A percentile compares a stretch with the other conserved stretches of the same genome.
Conservation (phyloP, 1,140 invertebrate genomes). For the Drosophila pruinosa region DNA sequence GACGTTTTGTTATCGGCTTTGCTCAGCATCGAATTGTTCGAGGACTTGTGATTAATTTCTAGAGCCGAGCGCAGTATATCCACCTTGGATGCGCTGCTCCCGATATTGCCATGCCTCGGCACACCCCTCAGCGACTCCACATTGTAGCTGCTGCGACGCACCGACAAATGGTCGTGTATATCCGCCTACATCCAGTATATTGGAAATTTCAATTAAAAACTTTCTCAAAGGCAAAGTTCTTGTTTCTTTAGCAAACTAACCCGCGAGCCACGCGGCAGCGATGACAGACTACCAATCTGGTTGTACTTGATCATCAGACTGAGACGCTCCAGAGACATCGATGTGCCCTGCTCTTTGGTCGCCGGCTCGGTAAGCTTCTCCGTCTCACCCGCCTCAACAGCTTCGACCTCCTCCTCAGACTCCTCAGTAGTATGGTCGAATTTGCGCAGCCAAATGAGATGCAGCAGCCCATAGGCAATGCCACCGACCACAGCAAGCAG, state of each 20-base stretch:
- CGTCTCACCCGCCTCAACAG: constrained; percentile 84
- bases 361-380: constrained; percentile 86
- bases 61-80: constrained; percentile 86
- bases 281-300: constrained; percentile 88
- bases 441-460: constrained; percentile 88
- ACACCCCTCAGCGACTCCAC: constrained; percentile 72
- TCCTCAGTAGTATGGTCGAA: constrained; percentile 83
- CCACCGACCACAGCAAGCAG: constrained; percentile 87
- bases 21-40: constrained; percentile 82
- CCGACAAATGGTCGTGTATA: constrained; percentile 82
- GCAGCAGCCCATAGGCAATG: constrained; percentile 87
- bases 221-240: background rate
- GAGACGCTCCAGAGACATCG: constrained; percentile 87
- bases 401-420: constrained; percentile 82
- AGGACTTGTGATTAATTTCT: constrained; percentile 85
- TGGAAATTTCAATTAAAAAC: constrained; percentile 44
- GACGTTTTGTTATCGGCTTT: constrained; percentile 83
- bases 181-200: constrained; percentile 58
- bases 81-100: constrained; percentile 86
- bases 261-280: constrained; percentile 85
- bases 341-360: constrained; percentile 86
- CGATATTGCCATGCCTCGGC: constrained; percentile 78
- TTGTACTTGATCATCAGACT: constrained; percentile 89
- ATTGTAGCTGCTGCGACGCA: constrained; percentile 82
- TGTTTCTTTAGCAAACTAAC: constrained; percentile 65